Conservation (phyloP, 92 coral and sea anemone genomes). For the Galaxea fascicularis region DNA sequence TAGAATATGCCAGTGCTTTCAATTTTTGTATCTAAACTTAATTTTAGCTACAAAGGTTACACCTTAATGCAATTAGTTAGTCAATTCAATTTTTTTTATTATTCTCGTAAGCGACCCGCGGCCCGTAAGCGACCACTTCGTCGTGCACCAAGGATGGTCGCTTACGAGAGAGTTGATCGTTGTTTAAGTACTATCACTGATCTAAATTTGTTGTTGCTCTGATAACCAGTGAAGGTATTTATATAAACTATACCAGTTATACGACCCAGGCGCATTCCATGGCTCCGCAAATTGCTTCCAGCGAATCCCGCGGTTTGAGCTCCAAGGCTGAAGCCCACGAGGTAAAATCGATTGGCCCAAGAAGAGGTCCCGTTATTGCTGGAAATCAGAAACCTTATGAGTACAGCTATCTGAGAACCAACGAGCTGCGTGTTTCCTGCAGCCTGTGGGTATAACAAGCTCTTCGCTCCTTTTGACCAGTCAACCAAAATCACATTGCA, state of each 20-base stretch:
- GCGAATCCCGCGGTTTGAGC: slow-evolving; percentile 83
- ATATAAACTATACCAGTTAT: slow-evolving; percentile 65
- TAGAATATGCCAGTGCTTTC: no score
- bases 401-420: slow-evolving; percentile 78
- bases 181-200: no score
- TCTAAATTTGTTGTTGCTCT: no score
- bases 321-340: slow-evolving; percentile 81
- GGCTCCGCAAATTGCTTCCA: slow-evolving; percentile 52
- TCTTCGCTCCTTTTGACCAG: slow-evolving; percentile 80
- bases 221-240: no score
- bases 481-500: slow-evolving; percentile 78
- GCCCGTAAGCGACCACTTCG: no score
- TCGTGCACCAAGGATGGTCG: no score
- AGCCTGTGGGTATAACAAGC: slow-evolving; percentile 48
- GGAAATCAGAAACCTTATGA: slow-evolving; percentile 72
- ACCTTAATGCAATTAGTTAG: no score
- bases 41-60: no score
- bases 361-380: slow-evolving; percentile 21
- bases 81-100: no score
- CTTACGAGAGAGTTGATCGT: no score
- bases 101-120: no score
- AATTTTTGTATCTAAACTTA: no score
- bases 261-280: slow-evolving; percentile 49
- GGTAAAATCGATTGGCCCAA: slow-evolving; percentile 47
- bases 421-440: slow-evolving; percentile 82